Base-by-base conservation (phyloP, 2,113 vertebrate genomes). In the Calidris pygmaea region DNA sequence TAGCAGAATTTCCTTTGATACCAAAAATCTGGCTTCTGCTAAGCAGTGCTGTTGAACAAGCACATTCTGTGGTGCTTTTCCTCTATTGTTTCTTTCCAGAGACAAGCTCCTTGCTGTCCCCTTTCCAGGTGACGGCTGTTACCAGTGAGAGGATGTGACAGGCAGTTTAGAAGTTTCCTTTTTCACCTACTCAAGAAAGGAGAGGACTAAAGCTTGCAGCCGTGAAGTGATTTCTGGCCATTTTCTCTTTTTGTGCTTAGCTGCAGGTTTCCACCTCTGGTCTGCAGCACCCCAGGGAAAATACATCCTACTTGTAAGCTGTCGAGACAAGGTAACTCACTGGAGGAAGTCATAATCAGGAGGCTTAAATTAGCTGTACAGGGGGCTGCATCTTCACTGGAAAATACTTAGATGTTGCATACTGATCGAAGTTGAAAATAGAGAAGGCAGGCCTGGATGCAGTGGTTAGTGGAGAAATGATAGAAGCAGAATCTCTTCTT, bases 261-360 rank as follows among this genome's bases (percentile, higher is more conserved):
- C 95, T 91, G 81, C 91, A 79, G 84, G 93, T 94, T 94, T 94
- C 87, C 71, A 85, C 87, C 93, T 93, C 91, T 76, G 89, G 66
- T 87, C 81, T 91, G 77, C 85, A 94, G 87, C 89, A 85, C 93
- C 87, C 62, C 84, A 55, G 89, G 93, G 93, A 79, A 95, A 91
- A 95, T n/a, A 82, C 62, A 41, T 43, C 7, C 39, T 73, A 20
- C 93, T 85, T 91, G 76, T 93, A 82, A 96, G 87, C 94, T 87
- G 91, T 92, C 70, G 55, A 89, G 94, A 43, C 84, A 78, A 96
- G 93, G 84, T 78, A 96, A 70, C 89, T 96, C 93, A 76, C 81
- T 76, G 70, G 53, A 71, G 84, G 71, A 79, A 95, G 58, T 85
- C 77, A 85, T 94, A 87, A 93, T 93, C 81, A 85, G 91, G 41